Percentiles rank a stretch among this genome's conserved stretches.
phyloP scores from a whole-genome alignment of 2,113 vertebrate species.

The Upupa epops region DNA sequence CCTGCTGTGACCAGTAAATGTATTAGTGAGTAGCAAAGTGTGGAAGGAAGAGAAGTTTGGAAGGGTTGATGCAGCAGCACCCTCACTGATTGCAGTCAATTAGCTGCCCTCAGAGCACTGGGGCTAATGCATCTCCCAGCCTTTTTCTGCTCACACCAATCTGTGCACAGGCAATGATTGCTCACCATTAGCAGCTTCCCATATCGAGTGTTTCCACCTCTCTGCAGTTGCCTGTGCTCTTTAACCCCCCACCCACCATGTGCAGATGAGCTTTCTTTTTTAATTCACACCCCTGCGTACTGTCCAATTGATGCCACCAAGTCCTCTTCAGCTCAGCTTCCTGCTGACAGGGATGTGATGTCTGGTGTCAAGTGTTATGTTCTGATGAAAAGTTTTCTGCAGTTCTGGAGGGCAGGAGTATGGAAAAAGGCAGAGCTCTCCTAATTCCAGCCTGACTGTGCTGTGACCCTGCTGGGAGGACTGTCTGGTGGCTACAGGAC shows the following conservation, averaged over 20 bases:
- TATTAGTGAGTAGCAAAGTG: background rate
- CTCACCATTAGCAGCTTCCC: background rate
- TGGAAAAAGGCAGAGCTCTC: too few species aligned
- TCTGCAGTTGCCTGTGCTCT: background rate
- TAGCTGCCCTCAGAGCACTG: background rate
- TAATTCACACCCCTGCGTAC: background rate
- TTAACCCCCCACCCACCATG: background rate
- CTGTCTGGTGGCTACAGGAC: too few species aligned
- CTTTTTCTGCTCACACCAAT: background rate
- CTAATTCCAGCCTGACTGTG: too few species aligned
- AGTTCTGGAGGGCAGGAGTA: background rate
- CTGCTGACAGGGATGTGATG: background rate
- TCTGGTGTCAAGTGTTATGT: background rate
- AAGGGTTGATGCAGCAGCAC: background rate
- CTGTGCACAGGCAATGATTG: background rate
- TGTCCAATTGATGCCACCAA: background rate
- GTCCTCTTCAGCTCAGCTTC: background rate
- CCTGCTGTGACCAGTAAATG: background rate
- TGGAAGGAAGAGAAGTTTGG: background rate
- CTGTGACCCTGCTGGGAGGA: too few species aligned
- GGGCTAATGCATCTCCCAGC: background rate
- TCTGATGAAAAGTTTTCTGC: background rate
- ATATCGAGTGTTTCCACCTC: background rate
- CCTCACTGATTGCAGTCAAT: background rate
- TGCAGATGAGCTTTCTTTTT: background rate